Evolutionary conservation across 2,888 invertebrate genomes (phyloP).

Genomic region (Thymelicus lineola): DNA sequence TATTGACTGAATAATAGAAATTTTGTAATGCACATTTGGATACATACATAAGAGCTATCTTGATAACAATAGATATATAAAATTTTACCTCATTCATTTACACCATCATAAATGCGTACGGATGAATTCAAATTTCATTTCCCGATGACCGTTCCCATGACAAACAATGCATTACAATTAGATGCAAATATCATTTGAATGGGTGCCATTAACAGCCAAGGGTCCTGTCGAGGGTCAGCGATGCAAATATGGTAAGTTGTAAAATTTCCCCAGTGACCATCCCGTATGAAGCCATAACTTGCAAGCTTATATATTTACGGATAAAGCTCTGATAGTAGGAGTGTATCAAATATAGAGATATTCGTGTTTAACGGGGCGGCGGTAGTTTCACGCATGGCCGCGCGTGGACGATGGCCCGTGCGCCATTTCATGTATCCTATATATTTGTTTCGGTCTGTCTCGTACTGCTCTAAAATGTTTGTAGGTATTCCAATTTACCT

Average conservation of each 20-base stretch:
- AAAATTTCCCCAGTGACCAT: conserved; percentile 78
- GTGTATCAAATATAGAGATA: conserved; percentile 57
- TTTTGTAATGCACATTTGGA: not conserved
- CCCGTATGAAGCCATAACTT: conserved; percentile 67
- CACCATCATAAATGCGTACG: conserved; percentile 14
- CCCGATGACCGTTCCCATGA: conserved; percentile 70
- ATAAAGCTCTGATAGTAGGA: conserved; percentile 41
- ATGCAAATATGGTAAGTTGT: conserved; percentile 68
- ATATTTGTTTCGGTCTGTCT: conserved; percentile 37
- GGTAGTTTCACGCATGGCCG: conserved; percentile 61
- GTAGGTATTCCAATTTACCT: conserved; percentile 19
- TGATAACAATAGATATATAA: conserved; percentile 5
- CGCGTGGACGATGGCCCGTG: conserved; percentile 48
- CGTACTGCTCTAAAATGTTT: conserved; percentile 26
- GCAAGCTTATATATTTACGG: conserved; percentile 38
- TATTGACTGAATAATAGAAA: not conserved
- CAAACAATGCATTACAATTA: conserved; percentile 77
- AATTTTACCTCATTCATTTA: conserved; percentile 34
- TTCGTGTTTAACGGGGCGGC: conserved; percentile 60
- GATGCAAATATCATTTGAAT: conserved; percentile 78
- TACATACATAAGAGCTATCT: conserved; percentile 5
- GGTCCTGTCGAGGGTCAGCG: conserved; percentile 60
- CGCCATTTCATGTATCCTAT: conserved; percentile 45
- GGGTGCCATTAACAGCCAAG: conserved; percentile 64
- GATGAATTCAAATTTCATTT: conserved; percentile 41